phyloP scores from a whole-genome alignment of 2,113 vertebrate species.

The Hemicordylus capensis region DNA sequence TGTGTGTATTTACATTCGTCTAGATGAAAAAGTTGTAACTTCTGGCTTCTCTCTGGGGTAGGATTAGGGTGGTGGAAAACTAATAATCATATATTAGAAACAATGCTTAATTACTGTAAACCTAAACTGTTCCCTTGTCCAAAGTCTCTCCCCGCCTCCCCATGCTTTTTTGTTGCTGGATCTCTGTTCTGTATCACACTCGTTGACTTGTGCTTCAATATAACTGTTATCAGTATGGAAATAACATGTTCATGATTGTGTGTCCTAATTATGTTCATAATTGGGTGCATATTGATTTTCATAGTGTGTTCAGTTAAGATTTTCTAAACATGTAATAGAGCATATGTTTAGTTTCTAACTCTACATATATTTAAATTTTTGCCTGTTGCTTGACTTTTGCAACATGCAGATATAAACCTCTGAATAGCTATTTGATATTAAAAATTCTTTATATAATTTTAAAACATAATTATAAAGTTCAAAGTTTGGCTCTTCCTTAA shows the following conservation, averaged over 20 bases:
- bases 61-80: constrained; percentile 16
- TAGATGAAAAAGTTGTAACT: constrained; percentile 48
- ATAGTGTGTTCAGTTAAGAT: constrained; percentile 16
- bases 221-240: constrained; percentile 28
- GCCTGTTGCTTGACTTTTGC: constrained; percentile 64
- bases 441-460: constrained; percentile 41
- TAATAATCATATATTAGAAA: constrained; percentile 39
- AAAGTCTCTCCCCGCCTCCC: constrained; percentile 40
- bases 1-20: neutral
- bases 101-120: constrained; percentile 53
- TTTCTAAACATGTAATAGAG: constrained; percentile 17
- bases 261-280: too few relatives aligned
- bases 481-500: neutral
- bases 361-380: constrained; percentile 28
- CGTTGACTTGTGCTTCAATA: constrained; percentile 40
- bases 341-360: constrained; percentile 26
- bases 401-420: constrained; percentile 39
- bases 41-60: neutral
- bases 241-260: constrained; percentile 30
- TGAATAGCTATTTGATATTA: constrained; percentile 47
- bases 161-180: constrained; percentile 29
- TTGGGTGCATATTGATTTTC: constrained; percentile 51
- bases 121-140: constrained; percentile 3
- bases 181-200: constrained; percentile 46
- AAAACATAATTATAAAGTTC: constrained; percentile 25